Base-by-base conservation (phyloP, 2,797 vertebrate genomes). In the Taenioides sp. region DNA sequence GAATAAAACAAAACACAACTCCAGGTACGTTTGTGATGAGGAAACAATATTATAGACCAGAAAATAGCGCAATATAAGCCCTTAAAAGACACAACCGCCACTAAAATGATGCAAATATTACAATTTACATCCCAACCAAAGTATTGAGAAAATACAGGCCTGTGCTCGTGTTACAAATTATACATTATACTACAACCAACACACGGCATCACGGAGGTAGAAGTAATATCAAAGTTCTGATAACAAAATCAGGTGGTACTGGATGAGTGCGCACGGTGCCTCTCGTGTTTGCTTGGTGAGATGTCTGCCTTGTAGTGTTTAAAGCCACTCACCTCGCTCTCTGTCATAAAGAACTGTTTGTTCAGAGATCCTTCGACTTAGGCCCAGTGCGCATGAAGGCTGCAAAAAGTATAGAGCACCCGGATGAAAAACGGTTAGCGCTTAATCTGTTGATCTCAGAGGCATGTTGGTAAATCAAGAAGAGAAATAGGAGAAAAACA, bases 291-390 rank as follows among this genome's bases (percentile, higher is more conserved):
- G 86, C 91, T 91, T 90, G 89, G 90, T 84, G 83, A 88, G 87
- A 86, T 89, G 86, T 91, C 83, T 90, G 85, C 78, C 86, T 89
- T 91, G 89, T 88, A 91, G 89, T 84, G 88, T 90, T 86, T 91
- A 85, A 92, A 92, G 88, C 89, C 87, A 88, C 88, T 90, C 86
- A 88, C 90, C 87, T 91, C 79, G 60, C 82, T 90, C 84, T 87
- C 85, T 82, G 87, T 92, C 90, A 94, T 93, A 91, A 93, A 93
- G 90, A 91, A 73, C 85, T 94, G 91, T 94, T 94, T 93, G 87
- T 90, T 89, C 87, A 94, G 85, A 88, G 92, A 93, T 93, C 89
- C 91, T 90, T 84, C 72, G 90, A 90, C 86, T 92, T 90, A 74
- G 90, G 90, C 86, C 91, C 88, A 92, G 89, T 78, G 82, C 87